These are phyloP conservation scores for Macrophya alboannulata DNA, from an alignment of 2,888 invertebrate species.

Conservation along the genomic window DNA sequence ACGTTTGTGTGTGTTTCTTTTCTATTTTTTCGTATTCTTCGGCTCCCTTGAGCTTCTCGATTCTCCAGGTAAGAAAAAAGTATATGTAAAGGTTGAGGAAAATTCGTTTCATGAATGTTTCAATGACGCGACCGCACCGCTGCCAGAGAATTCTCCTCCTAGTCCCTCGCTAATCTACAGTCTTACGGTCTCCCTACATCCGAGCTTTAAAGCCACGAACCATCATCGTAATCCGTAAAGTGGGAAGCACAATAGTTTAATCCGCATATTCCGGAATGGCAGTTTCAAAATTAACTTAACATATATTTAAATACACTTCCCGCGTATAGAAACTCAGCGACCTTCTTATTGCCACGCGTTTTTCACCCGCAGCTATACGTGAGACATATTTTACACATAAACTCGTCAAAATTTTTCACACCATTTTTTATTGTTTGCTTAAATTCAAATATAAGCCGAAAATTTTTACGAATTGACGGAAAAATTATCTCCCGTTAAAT, in stretches of 20 bases:
- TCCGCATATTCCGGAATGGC: slow-evolving; percentile 41
- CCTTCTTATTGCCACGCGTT: neutral
- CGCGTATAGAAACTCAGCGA: neutral
- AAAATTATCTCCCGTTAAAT: neutral
- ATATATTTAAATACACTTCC: slow-evolving; percentile 38
- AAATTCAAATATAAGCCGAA: too few relatives aligned
- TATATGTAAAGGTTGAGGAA: neutral
- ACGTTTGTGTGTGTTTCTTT: neutral
- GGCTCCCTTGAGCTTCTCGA: neutral
- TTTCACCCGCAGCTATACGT: neutral
- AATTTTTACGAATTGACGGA: neutral
- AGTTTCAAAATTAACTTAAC: slow-evolving; percentile 40
- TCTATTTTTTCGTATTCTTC: neutral
- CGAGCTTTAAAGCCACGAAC: slow-evolving; percentile 9
- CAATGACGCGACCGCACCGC: neutral
- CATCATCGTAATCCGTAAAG: slow-evolving; percentile 53
- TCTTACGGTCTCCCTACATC: slow-evolving; percentile 31
- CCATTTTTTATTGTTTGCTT: neutral
- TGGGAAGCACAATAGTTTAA: slow-evolving; percentile 49
- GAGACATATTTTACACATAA: neutral
- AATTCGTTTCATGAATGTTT: slow-evolving; percentile 42
- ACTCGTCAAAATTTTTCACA: neutral
- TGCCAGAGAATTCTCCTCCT: neutral
- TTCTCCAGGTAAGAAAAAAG: neutral
- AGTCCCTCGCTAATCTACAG: slow-evolving; percentile 40